Percentiles rank a stretch among this genome's conserved stretches.
Conservation (phyloP, 2,797 vertebrate species). For the Molossus alvarezi region DNA sequence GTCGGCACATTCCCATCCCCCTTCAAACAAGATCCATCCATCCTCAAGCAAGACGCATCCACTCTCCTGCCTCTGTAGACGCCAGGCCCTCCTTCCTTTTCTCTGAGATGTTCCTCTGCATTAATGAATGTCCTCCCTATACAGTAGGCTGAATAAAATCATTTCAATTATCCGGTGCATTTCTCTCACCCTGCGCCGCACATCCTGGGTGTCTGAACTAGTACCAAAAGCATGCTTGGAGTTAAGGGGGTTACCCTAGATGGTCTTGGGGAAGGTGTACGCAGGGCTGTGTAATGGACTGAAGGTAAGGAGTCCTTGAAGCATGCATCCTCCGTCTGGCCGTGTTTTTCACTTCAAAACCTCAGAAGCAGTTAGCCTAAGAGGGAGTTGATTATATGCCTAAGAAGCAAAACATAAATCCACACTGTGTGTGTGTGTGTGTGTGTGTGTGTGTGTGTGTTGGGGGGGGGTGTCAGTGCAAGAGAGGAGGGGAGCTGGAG, state of each 20-base stretch:
- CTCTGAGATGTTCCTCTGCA: not conserved
- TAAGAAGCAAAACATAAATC: not conserved
- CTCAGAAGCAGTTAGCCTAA: not conserved
- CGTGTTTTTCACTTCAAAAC: not conserved
- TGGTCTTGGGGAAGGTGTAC: not conserved
- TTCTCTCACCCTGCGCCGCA: not conserved
- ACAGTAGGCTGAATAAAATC: not conserved
- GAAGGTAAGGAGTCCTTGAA: not conserved
- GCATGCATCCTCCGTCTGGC: not conserved
- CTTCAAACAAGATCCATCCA: not conserved
- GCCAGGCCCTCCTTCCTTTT: not conserved
- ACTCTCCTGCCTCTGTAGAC: not conserved
- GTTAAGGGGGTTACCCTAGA: not conserved
- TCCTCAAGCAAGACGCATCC: not conserved
- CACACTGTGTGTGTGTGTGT: too few relatives aligned
- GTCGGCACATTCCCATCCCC: too few relatives aligned
- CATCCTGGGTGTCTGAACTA: not conserved
- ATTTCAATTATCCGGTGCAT: fast-evolving
- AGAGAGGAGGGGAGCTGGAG: too few relatives aligned
- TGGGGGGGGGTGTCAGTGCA: not conserved
- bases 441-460: too few relatives aligned
- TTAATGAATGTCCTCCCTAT: not conserved
- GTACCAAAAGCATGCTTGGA: not conserved
- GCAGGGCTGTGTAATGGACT: not conserved
- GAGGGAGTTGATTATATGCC: not conserved